Evolutionary conservation across 2,888 invertebrate genomes (phyloP), one percentile per base, ranked within the genome.

Genomic region (Trissolcus japonicus): DNA sequence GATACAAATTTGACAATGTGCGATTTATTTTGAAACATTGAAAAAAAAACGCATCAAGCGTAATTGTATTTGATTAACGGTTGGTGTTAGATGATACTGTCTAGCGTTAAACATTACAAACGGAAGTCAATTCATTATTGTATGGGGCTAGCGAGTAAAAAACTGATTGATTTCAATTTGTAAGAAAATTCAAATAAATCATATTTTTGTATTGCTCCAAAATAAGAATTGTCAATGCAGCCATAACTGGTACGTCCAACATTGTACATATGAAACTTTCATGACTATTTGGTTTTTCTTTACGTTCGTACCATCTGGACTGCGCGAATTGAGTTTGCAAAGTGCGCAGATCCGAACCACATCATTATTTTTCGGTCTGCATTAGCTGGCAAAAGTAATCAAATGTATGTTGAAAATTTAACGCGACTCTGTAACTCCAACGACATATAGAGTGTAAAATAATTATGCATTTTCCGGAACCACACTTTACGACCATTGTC

Each of bases 181-280:
- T 46, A 46, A 16, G 1, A 11, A n/a, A 9, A 41, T 59, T 71
- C 55, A 53, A 71, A 71, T 29, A 56, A 41, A 61, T 51, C 56
- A 56, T 71, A 62, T 71, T 71, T 71, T 62, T 71, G 50, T 62
- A 71, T 55, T 35, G 16, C 48, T 69, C 55, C 43, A 25, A 61
- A 46, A 63, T 71, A 43, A 50, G 41, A 65, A 53, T 53, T 60
- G 40, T 60, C 60, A 17, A 63, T 60, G 41, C 66, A 61, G 66
- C 50, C 17, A 48, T 35, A 48, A 43, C 17, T 29, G 35, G 17
- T 59, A 73, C 54, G 66, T 73, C 57, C 67, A 57, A 62, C 17
- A 46, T 13, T 74, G 74, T 67, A 73, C 50, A 66, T 73, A 73
- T 66, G 25, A 66, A 56, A 73, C 16, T 55, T 29, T 55, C 55